Evolutionary conservation across 2,888 invertebrate species (phyloP), one percentile per base, ranked within the genome.

Genomic region (Leucoptera coffeella): DNA sequence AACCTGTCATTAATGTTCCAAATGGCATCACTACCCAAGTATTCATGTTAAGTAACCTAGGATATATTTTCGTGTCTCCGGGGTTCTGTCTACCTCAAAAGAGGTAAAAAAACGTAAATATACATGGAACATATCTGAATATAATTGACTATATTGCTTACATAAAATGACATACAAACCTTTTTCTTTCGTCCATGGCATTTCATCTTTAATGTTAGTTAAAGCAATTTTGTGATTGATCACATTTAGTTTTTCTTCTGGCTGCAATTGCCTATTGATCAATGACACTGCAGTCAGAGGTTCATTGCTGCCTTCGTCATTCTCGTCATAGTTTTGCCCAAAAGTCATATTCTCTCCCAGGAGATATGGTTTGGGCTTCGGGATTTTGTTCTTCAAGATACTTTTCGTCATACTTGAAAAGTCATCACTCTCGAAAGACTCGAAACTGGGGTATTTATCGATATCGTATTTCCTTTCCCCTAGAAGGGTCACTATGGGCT

Each of bases 361-460:
- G 46, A 82, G 78, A 60, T 83, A 84, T 38, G 83, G 82, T 50
- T 77, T 81, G 42, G 83, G 83, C 48, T 82, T 82, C 22, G 78
- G 64, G 25, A 82, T 80, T 56, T 81, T 83, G 42, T 83, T 83
- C 56, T 83, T 84, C 42, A 83, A 62, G 54, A 83, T 83, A 40
- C 83, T 80, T 40, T 79, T 77, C 45, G 81, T 77, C 46, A 74
- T 64, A 60, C 65, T 59, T 40, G 56, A 58, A 65, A 60, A 64
- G 58, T 69, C 69, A 41, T 64, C 62, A 53, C 37, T 57, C 51
- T 45, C 74, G 9, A 17, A 17, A 17, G 6, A 7, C 17, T 17
- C 17, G 9, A 17, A 6, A 58, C 12, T 11, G 11, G 7, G 7
- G 7, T 22, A 60, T 29, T 30, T 42, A 28, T 38, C 35, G 35